phyloP scores from a whole-genome alignment of 2,888 invertebrate genomes.

The Catocala fraxini region DNA sequence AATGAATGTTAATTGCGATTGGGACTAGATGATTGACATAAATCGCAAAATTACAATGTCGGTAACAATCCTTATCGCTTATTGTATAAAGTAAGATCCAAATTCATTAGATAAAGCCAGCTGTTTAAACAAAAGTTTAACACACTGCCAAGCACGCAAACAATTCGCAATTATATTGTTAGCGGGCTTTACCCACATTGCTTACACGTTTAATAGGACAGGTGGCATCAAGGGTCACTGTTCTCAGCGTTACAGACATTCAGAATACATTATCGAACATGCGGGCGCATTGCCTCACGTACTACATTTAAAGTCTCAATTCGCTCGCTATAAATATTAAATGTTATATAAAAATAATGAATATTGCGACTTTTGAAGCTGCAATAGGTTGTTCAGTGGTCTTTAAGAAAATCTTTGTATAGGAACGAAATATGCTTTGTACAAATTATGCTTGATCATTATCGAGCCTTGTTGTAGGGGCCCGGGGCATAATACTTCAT shows the following conservation, averaged over 20 bases:
- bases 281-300: constrained; percentile 47
- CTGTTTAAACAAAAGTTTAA: not conserved
- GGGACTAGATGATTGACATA: too few relatives aligned
- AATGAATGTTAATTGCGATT: too few relatives aligned
- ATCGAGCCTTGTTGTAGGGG: too few relatives aligned
- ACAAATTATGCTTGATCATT: too few relatives aligned
- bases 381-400: too few relatives aligned
- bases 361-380: too few relatives aligned
- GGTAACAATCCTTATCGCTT: too few relatives aligned
- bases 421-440: too few relatives aligned
- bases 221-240: constrained; percentile 50
- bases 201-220: constrained; percentile 30
- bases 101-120: not conserved
- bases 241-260: constrained; percentile 27
- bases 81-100: too few relatives aligned
- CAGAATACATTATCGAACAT: constrained; percentile 44
- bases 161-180: constrained; percentile 15
- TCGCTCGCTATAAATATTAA: constrained; percentile 31
- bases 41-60: too few relatives aligned
- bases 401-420: too few relatives aligned
- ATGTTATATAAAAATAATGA: constrained; percentile 1
- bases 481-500: too few relatives aligned
- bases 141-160: constrained; percentile 4
- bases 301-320: constrained; percentile 25
- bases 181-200: constrained; percentile 16